Percentiles rank a stretch among this genome's conserved stretches.
phyloP scores from a whole-genome alignment of 2,113 vertebrate species.

The Neotoma lepida region DNA sequence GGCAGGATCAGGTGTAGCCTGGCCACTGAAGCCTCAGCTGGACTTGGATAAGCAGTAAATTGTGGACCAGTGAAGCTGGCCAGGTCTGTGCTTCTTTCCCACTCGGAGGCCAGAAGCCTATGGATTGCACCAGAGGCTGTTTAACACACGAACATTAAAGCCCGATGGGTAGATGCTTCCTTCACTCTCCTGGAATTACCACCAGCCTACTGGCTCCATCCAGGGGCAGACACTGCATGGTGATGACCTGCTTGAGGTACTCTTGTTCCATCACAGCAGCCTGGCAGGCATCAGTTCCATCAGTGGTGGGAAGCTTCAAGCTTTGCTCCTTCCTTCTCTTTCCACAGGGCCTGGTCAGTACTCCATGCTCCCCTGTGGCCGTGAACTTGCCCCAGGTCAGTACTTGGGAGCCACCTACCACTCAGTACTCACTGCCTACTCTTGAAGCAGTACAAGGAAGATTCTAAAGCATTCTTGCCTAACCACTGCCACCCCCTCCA shows the following conservation, averaged over 20 bases:
- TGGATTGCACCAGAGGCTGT: accelerated
- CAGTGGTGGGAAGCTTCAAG: background rate
- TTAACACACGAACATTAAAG: too few species aligned
- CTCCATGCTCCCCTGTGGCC: background rate
- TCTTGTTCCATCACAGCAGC: background rate
- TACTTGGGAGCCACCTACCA: background rate
- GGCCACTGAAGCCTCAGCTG: background rate
- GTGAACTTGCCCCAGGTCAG: too few species aligned
- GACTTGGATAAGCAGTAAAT: too few species aligned
- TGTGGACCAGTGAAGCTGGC: too few species aligned
- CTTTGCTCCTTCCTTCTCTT: background rate
- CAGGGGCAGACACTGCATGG: background rate
- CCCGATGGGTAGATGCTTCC: too few species aligned
- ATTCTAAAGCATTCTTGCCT: background rate
- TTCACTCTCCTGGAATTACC: too few species aligned
- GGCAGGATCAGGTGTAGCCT: background rate
- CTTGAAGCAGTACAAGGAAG: background rate
- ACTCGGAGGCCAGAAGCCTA: background rate
- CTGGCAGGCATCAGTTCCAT: background rate
- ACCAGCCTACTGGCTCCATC: too few species aligned
- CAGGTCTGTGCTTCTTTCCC: background rate
- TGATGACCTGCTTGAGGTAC: accelerated
- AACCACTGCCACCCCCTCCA: background rate
- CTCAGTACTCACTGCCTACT: background rate
- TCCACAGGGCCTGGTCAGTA: too few species aligned